These are phyloP conservation scores for Sebastes trivittatus DNA, from an alignment of 2,797 vertebrate genomes.

Conservation along the genomic window DNA sequence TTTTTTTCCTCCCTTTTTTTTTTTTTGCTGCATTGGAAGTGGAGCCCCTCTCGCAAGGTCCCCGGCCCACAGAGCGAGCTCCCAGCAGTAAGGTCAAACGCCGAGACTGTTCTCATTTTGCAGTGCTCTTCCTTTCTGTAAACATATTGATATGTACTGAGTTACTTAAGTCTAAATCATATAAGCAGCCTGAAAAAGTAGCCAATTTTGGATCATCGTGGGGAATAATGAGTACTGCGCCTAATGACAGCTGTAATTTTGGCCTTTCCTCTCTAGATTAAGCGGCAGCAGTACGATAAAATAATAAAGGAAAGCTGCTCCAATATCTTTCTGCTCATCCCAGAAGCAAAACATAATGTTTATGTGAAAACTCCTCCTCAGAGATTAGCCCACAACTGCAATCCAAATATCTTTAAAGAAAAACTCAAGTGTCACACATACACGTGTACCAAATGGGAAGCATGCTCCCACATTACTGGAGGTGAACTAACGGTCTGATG, in stretches of 20 bases:
- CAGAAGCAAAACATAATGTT: constrained; percentile 48
- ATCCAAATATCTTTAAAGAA: constrained; percentile 35
- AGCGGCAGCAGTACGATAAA: constrained; percentile 46
- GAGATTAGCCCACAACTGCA: constrained; percentile 41
- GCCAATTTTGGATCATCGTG: constrained; percentile 43
- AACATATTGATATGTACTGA: constrained; percentile 78
- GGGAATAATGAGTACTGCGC: constrained; percentile 35
- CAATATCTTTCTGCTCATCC: constrained; percentile 49
- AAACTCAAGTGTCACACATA: constrained; percentile 52
- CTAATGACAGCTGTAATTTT: constrained; percentile 46
- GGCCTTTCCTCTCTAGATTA: constrained; percentile 45
- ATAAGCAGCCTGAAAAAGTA: constrained; percentile 51
- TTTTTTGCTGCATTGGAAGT: constrained; percentile 62
- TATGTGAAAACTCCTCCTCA: constrained; percentile 38
- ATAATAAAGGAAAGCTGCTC: constrained; percentile 30
- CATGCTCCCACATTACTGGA: constrained; percentile 79
- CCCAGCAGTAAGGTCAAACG: constrained; percentile 58
- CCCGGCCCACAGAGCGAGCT: constrained; percentile 51
- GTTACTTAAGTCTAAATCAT: constrained; percentile 62
- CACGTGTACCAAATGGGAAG: constrained; percentile 60
- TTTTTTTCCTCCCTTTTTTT: constrained; percentile 30
- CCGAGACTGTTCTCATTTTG: constrained; percentile 59
- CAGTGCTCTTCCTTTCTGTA: constrained; percentile 76
- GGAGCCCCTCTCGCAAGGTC: constrained; percentile 50
- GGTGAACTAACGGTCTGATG: constrained; percentile 76